Evolutionary conservation across 1,140 invertebrate genomes (phyloP).

Genomic region (Polypedilum vanderplanki): DNA sequence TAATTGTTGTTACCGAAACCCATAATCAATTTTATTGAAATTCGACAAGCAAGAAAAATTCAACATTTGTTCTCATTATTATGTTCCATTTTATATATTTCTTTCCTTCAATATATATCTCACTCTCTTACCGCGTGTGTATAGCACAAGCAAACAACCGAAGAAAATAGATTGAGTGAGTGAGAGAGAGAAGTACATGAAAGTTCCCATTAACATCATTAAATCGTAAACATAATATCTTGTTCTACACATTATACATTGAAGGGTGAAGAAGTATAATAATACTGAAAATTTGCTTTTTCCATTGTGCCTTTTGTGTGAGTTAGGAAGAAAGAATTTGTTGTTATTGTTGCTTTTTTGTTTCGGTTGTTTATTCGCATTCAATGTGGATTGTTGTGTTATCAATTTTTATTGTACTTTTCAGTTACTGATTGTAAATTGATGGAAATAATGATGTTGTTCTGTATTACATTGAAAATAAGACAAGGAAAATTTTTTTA

Average conservation of each 20-base stretch:
- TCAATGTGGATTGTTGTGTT: background rate
- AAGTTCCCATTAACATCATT: slow-evolving; percentile 27
- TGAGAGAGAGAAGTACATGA: background rate
- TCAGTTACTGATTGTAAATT: background rate
- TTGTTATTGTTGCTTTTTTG: background rate
- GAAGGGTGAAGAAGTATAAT: slow-evolving; percentile 24
- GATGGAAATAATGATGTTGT: background rate
- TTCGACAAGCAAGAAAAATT: background rate
- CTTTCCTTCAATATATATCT: background rate
- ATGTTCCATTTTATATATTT: background rate
- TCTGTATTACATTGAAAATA: background rate
- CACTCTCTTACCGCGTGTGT: too few species aligned
- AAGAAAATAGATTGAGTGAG: background rate
- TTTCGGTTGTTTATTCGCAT: too few species aligned
- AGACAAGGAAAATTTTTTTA: background rate
- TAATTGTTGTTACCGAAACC: background rate
- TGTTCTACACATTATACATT: slow-evolving; percentile 15
- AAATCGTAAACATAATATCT: slow-evolving; percentile 27
- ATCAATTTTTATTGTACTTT: background rate
- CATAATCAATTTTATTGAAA: slow-evolving; percentile 9
- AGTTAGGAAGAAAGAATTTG: background rate
- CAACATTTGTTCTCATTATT: background rate
- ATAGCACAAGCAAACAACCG: background rate
- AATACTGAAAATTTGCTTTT: background rate
- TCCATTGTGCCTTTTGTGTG: background rate